These are phyloP conservation scores for Nesospiza acunhae DNA, from an alignment of 2,113 vertebrate genomes.

Conservation along the genomic window DNA sequence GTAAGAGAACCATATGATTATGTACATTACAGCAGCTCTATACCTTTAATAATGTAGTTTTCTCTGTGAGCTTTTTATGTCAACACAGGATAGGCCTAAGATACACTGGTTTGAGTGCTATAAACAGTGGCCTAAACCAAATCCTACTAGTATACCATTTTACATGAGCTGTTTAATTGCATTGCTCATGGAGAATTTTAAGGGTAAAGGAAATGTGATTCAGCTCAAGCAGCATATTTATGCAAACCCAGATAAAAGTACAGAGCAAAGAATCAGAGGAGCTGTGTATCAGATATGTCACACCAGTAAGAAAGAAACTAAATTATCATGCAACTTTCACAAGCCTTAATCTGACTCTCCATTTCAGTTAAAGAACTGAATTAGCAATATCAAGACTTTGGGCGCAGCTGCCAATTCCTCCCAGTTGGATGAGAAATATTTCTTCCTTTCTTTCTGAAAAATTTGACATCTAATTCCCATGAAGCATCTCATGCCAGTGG, in stretches of 20 bases:
- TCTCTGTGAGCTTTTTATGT: not conserved
- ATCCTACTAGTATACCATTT: not conserved
- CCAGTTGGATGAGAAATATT: not conserved
- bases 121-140: not conserved
- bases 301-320: not conserved
- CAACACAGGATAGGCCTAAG: not conserved
- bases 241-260: not conserved
- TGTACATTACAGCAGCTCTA: not conserved
- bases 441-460: slow-evolving; percentile 12
- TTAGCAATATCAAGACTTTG: not conserved
- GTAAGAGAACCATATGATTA: not conserved
- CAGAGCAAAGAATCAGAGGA: not conserved
- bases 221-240: not conserved
- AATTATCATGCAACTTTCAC: not conserved
- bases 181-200: not conserved
- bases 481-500: not conserved
- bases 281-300: not conserved
- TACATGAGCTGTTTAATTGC: not conserved
- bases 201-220: not conserved
- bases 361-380: not conserved
- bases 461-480: not conserved
- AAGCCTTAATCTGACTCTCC: not conserved
- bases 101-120: not conserved
- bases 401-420: not conserved
- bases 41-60: not conserved